Base-by-base conservation (phyloP, 2,797 vertebrate species). In the Stomatorhinus walkeri region DNA sequence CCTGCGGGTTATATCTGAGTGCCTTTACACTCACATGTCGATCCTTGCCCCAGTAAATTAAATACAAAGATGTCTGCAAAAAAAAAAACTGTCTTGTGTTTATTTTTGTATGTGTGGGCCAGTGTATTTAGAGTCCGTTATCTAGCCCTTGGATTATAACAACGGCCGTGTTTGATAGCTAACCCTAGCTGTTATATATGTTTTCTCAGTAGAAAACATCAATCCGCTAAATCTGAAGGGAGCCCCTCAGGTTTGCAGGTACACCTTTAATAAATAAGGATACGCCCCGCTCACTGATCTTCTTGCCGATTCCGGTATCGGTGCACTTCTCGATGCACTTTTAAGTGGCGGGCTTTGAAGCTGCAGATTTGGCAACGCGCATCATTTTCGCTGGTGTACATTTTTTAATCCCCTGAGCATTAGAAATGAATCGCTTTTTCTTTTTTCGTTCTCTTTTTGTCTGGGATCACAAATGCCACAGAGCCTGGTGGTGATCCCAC, bases 331-430 rank as follows among this genome's bases (percentile, higher is more conserved):
- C 93, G 93, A 95, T 94, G 93, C 93, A 93, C 94, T 95, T 95
- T 95, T 93, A 96, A 93, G 94, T 95, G 84, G 93, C 87, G 89
- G 86, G 91, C 94, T 94, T 95, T 95, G 94, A 96, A 95, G 94
- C 89, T 87, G 49, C 28, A 49, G 51, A 87, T 90, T 87, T 84
- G 59, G 48, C 56, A 32, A 49, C 6, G 8, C 40, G 12, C 85
- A 83, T 51, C 88, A 32, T 88, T 84, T 76, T 88, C 16, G 54
- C 51, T 24, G 14, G 9, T 40, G 49, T 81, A 49, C 28, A n/a
- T 52, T 56, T 59, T 81, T 40, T 22, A 1, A 28, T 24, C 28
- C 28, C 49, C 49, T 19, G 19, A 85, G 46, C 32, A 36, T 79
- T 90, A 14, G 49, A 68, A 72, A 85, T 88, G 24, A 88, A 84